Base-by-base conservation (phyloP, 2,888 invertebrate genomes). In the Sinotaia quadrata region DNA sequence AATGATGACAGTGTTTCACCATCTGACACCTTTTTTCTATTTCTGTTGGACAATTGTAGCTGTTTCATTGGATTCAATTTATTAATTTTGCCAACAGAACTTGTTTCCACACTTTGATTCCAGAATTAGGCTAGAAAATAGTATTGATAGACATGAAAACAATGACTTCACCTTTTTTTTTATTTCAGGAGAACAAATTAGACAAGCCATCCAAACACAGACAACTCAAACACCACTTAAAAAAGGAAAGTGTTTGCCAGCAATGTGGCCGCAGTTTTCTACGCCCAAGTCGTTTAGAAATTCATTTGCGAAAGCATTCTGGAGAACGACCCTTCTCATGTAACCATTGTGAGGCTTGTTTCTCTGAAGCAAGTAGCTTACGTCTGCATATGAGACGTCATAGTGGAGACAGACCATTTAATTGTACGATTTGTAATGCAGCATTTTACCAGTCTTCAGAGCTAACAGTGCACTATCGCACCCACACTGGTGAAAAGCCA, bases 291-390 rank as follows among this genome's bases (percentile, higher is more conserved):
- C 47, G 47, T 24, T 4, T 47, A 1, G 24, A 47, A 24, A 24
- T 47, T n/a, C 47, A 47, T 7, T n/a, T 47, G 47, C n/a, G 47
- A 18, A 47, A 47, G 47, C 47, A 47, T 18, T 47, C 47, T 47
- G 47, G 47, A 15, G 47, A 47, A 24, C n/a, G 47, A 47, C 47
- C 47, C 8, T 47, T 47, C 18, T 21, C 18, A 47, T 47, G 47
- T 18, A 47, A 18, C 24, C 47, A 47, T n/a, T 47, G 47, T 47
- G n/a, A 47, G n/a, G 47, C 47, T 7, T 47, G 21, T 47, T 47
- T 47, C 47, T 18, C 18, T 8, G 47, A 47, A 15, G 47, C 47
- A 8, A 47, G 21, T 24, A 47, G 47, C 47, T 18, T 47, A 4
- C 47, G 24, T n/a, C 47, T 47, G 8, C 47, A 47, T 18, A 21